Evolutionary conservation across 2,888 invertebrate genomes (phyloP), one percentile per base, ranked within the genome.

Genomic region (Petrophora chlorosata): DNA sequence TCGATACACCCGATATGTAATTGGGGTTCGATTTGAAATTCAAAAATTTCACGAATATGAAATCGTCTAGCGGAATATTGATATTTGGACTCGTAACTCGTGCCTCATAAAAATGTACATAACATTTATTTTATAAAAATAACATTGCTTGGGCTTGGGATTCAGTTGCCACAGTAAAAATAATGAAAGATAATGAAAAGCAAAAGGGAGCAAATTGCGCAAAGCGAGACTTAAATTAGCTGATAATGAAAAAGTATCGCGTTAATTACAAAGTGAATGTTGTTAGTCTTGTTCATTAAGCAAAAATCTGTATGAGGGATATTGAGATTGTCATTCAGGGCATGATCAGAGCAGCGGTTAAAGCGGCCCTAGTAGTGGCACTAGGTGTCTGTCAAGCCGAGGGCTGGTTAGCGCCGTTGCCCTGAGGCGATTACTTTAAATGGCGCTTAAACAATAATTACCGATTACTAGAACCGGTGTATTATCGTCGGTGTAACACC

Each of bases 361-460:
- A 26, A 19, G 34, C 29, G 17, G 25, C 35, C 35, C 64, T 70
- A 70, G 70, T 67, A 68, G 57, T 65, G 40, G 54, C 62, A 59
- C 45, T 47, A 42, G 52, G 41, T 44, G 48, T 44, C 33, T 10
- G 35, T 29, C 35, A 42, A 45, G 40, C 63, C 59, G 50, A 51
- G 43, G 61, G 59, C 61, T 62, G 58, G 65, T 63, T 63, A 70
- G 65, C 66, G 70, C 74, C 74, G 70, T 9, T 33, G 42, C 42
- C 33, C 15, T n/a, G 62, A 61, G 65, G 67, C 72, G 79, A 85
- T 87, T 87, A 85, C 77, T 78, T 82, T 82, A 83, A 85, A 80
- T 77, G 80, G 73, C 78, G 76, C 78, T 82, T 80, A 74, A 82
- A 85, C 85, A 85, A 85, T 85, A 87, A 87, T 86, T 85, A 82